Percentiles rank a stretch among this genome's conserved stretches.
phyloP scores from a whole-genome alignment of 2,888 invertebrate genomes.

The Lasioglossum morio region DNA sequence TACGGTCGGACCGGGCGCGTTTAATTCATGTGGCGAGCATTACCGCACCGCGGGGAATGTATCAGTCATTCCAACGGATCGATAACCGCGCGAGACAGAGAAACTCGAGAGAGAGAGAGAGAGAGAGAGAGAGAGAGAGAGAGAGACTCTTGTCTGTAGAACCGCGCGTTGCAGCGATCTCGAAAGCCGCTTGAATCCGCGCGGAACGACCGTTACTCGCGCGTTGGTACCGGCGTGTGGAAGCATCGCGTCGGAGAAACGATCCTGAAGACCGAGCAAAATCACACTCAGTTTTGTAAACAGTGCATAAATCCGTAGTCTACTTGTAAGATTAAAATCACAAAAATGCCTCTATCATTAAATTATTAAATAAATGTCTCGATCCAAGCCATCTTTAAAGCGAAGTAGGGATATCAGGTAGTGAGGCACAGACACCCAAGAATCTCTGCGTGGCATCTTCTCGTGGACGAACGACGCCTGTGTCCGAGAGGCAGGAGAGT shows the following conservation, averaged over 20 bases:
- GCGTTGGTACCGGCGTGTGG: conserved; percentile 15
- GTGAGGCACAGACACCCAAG: background rate
- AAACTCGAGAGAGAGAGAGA: conserved; percentile 8
- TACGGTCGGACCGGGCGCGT: background rate
- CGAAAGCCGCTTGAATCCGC: background rate
- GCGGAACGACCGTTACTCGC: conserved; percentile 58
- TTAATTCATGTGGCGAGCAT: conserved; percentile 42
- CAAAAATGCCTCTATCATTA: too few species aligned
- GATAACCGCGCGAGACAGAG: conserved; percentile 48
- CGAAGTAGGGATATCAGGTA: background rate
- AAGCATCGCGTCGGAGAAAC: background rate
- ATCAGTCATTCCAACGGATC: conserved; percentile 35
- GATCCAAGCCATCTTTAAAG: background rate
- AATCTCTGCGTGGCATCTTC: background rate
- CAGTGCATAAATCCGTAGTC: background rate
- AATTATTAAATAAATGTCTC: too few species aligned
- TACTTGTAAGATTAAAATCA: too few species aligned
- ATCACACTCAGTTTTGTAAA: background rate
- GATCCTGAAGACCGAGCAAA: background rate
- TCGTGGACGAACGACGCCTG: background rate
- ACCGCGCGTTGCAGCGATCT: background rate
- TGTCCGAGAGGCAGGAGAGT: background rate
- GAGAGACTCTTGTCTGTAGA: background rate
- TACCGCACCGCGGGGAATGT: conserved; percentile 23
- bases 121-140: background rate